phyloP scores from a whole-genome alignment of 2,113 vertebrate species.

The Prochilodus magdalenae region DNA sequence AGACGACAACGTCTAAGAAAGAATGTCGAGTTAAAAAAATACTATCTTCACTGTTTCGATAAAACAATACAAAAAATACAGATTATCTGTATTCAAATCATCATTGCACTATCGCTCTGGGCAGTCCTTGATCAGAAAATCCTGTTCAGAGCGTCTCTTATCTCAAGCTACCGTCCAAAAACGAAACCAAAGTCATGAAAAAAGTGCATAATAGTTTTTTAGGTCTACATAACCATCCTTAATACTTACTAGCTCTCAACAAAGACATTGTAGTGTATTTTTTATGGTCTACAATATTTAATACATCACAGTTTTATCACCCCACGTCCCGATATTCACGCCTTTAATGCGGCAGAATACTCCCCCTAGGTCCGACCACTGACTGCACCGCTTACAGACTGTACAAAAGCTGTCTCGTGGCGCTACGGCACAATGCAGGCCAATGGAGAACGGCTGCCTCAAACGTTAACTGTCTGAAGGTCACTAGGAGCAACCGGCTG shows the following conservation, averaged over 20 bases:
- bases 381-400: conserved; percentile 1
- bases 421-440: conserved; percentile 36
- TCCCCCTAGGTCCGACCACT: conserved; percentile 6
- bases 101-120: conserved; percentile 85
- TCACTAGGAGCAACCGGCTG: no score
- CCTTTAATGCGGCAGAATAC: not conserved
- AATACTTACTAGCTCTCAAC: conserved; percentile 64
- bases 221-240: conserved; percentile 69
- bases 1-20: conserved; percentile 57
- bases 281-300: conserved; percentile 51
- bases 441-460: conserved; percentile 24
- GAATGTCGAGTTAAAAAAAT: conserved; percentile 75
- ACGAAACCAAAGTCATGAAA: conserved; percentile 59
- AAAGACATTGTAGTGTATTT: conserved; percentile 49
- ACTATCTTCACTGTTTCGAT: conserved; percentile 71
- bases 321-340: conserved; percentile 29
- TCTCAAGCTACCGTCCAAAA: conserved; percentile 13
- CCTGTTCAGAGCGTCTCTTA: conserved; percentile 16
- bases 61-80: conserved; percentile 79
- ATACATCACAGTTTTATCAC: conserved; percentile 59
- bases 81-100: conserved; percentile 66
- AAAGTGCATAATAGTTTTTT: conserved; percentile 84
- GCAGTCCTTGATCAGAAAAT: conserved; percentile 72
- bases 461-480: conserved; percentile 9
- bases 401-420: conserved; percentile 49